These are phyloP conservation scores for Sinotaia quadrata DNA, from an alignment of 2,888 invertebrate species.

Conservation along the genomic window DNA sequence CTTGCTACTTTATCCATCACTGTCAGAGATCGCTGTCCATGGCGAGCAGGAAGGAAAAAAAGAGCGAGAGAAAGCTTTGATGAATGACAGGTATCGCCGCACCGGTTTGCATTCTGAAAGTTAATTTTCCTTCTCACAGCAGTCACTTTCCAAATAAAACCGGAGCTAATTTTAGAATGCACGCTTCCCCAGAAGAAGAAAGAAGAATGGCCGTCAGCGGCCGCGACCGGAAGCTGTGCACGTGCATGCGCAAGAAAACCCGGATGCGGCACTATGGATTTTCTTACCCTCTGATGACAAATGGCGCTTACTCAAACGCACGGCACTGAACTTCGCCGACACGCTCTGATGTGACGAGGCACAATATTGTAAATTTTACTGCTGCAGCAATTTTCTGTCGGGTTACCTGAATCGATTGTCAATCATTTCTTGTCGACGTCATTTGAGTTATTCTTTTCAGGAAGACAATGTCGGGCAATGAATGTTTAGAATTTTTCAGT, in stretches of 20 bases:
- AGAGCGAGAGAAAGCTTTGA: no score
- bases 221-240: conserved; percentile 22
- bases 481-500: no score
- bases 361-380: conserved; percentile 17
- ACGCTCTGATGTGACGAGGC: no score
- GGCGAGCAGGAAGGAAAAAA: neutral
- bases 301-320: no score
- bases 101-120: neutral
- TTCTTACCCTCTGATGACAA: conserved; percentile 19
- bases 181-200: neutral
- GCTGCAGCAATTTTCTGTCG: no score
- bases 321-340: no score
- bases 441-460: no score
- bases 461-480: no score
- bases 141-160: conserved; percentile 8
- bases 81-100: conserved; percentile 6
- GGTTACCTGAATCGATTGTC: no score
- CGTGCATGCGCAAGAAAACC: conserved; percentile 18
- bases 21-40: neutral
- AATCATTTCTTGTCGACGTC: no score
- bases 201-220: neutral
- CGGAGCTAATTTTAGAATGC: neutral
- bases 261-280: conserved; percentile 27
- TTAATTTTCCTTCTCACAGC: neutral
- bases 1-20: neutral